Evolutionary conservation across 2,797 vertebrate species (phyloP).

Genomic region (Pagetopsis macropterus): DNA sequence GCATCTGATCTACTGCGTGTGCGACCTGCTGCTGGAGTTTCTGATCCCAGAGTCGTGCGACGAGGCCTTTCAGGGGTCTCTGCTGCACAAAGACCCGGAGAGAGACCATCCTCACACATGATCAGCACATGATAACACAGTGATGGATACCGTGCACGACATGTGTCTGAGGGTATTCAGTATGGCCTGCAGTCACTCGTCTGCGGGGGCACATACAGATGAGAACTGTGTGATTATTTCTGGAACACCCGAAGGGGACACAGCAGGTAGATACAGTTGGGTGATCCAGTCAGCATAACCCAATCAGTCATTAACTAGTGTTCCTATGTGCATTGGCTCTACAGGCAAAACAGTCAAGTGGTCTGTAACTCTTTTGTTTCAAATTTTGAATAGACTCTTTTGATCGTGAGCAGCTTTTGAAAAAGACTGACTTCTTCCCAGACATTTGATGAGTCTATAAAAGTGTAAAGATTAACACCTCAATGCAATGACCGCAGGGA

Average conservation of each 20-base stretch:
- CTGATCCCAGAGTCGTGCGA: slow-evolving; percentile 85
- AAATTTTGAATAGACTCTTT: slow-evolving; percentile 1
- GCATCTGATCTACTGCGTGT: slow-evolving; percentile 91
- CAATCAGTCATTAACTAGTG: background rate
- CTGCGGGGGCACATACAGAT: background rate
- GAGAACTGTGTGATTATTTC: background rate
- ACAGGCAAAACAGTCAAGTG: background rate
- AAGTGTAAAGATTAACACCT: slow-evolving; percentile 37
- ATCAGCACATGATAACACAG: slow-evolving; percentile 11
- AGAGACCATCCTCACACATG: slow-evolving; percentile 58
- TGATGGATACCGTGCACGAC: background rate
- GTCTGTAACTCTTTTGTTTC: slow-evolving; percentile 8
- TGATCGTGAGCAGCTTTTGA: slow-evolving; percentile 40
- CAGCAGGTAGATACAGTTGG: background rate
- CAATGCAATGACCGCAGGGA: slow-evolving; percentile 8
- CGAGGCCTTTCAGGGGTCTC: slow-evolving; percentile 76
- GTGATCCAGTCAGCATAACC: background rate
- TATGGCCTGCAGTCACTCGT: background rate
- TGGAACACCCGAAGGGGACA: background rate
- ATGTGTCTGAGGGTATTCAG: background rate
- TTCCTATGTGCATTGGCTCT: background rate
- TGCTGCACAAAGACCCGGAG: slow-evolving; percentile 74
- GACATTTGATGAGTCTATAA: slow-evolving; percentile 17
- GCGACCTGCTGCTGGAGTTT: slow-evolving; percentile 91
- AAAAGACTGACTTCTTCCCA: slow-evolving; percentile 12